phyloP scores from a whole-genome alignment of 2,113 vertebrate species.

The Scomber japonicus region DNA sequence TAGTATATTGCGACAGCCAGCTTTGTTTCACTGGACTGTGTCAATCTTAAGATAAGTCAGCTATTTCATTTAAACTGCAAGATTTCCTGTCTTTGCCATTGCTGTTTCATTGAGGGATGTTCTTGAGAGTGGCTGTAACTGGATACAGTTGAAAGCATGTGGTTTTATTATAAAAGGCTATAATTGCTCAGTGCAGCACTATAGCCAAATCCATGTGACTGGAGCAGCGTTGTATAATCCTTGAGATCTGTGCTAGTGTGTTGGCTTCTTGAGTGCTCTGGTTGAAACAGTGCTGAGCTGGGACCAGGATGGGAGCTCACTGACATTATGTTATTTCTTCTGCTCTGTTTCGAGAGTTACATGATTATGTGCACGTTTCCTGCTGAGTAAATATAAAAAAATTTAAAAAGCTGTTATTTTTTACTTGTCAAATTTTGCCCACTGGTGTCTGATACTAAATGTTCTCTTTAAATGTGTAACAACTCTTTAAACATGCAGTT shows the following conservation, averaged over 20 bases:
- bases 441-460: not conserved
- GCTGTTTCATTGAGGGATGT: not conserved
- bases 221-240: conserved; percentile 75
- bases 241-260: conserved; percentile 72
- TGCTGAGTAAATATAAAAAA: not conserved
- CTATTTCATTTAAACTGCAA: too few relatives aligned
- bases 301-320: not conserved
- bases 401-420: not conserved
- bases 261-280: conserved; percentile 32
- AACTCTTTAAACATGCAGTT: not conserved
- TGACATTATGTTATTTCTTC: conserved; percentile 35
- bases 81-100: not conserved
- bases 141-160: conserved; percentile 37
- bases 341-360: not conserved
- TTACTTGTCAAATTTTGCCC: not conserved
- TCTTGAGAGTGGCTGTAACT: not conserved
- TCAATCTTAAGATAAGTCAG: too few relatives aligned
- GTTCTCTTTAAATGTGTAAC: not conserved
- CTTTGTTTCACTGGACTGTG: not conserved
- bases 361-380: not conserved
- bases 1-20: not conserved
- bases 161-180: conserved; percentile 71
- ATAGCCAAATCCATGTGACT: conserved; percentile 70
- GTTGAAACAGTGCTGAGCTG: conserved; percentile 30
- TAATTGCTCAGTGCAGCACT: conserved; percentile 37